Conservation (phyloP, 2,113 vertebrate genomes). For the Oncorhynchus nerka region DNA sequence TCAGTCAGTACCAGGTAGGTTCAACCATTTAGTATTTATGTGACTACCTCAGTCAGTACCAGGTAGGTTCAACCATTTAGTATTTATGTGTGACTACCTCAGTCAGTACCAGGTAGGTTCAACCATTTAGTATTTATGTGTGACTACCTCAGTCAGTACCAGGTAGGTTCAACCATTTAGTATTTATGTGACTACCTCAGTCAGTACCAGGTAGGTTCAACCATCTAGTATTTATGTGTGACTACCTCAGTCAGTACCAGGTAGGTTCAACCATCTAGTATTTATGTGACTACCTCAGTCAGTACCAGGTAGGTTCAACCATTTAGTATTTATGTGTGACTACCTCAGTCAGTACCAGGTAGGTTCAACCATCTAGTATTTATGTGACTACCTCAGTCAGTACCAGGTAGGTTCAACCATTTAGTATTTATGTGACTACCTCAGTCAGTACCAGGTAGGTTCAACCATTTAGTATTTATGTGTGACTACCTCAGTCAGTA, state of each 20-base stretch:
- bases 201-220: no score
- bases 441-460: neutral
- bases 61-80: slow-evolving; percentile 48
- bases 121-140: neutral
- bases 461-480: neutral
- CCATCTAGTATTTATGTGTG: neutral
- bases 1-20: neutral
- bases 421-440: neutral
- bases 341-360: neutral
- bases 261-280: slow-evolving; percentile 37
- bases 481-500: neutral
- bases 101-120: neutral
- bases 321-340: neutral
- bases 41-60: neutral
- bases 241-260: slow-evolving; percentile 14
- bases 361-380: no score
- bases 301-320: neutral
- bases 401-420: slow-evolving; percentile 48
- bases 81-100: neutral
- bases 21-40: no score
- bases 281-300: neutral
- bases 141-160: neutral
- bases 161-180: neutral
- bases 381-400: neutral
- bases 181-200: neutral